Conservation (phyloP, 2,113 vertebrate genomes). For the Todiramphus chloris region DNA sequence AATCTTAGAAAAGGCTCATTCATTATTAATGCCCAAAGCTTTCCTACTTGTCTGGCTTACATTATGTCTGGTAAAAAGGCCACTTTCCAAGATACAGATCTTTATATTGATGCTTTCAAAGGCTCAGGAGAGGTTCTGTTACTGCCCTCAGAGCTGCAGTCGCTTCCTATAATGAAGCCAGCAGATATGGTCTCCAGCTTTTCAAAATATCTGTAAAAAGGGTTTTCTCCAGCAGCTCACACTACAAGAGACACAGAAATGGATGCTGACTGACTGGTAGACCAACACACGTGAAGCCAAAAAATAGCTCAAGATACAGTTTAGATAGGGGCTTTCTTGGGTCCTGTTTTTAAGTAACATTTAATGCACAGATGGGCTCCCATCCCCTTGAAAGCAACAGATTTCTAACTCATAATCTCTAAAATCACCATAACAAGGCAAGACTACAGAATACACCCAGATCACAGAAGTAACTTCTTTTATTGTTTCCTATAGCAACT, state of each 20-base stretch:
- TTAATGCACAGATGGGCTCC: neutral
- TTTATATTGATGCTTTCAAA: conserved; percentile 64
- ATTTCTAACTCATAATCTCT: neutral
- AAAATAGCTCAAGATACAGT: neutral
- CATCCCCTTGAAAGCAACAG: neutral
- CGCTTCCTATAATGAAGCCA: conserved; percentile 4
- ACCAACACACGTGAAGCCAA: neutral
- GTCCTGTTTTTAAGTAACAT: neutral
- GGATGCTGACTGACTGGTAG: neutral
- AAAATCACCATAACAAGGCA: neutral
- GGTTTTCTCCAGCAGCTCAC: neutral
- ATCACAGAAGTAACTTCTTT: neutral
- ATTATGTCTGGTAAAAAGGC: conserved; percentile 50
- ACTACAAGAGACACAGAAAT: neutral
- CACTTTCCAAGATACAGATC: conserved; percentile 60
- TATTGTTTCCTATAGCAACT: neutral
- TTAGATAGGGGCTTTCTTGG: neutral
- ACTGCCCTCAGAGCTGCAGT: conserved; percentile 22
- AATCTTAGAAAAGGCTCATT: conserved; percentile 52
- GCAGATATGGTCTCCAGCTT: neutral
- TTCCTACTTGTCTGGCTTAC: conserved; percentile 21
- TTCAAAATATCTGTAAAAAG: neutral
- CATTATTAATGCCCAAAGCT: conserved; percentile 60
- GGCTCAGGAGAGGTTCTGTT: conserved; percentile 37
- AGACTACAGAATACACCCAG: neutral